Evolutionary conservation across 1,140 invertebrate species (phyloP), one percentile per base, ranked within the genome.

Genomic region (Anadara kagoshimensis): DNA sequence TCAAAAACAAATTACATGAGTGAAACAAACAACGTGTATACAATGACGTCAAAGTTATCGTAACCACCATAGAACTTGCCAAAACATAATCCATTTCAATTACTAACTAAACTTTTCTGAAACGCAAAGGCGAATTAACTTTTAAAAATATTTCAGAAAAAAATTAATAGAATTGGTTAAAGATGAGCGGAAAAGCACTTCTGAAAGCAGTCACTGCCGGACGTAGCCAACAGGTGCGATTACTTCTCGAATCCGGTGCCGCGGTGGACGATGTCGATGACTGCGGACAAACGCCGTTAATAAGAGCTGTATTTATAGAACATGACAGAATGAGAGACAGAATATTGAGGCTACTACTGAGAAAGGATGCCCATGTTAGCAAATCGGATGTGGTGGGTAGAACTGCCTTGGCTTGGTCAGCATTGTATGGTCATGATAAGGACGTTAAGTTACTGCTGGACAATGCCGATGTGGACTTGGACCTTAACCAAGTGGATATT

Each of bases 271-370:
- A 74, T 16, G n/a, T 61, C 8, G 79, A 81, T n/a, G 79, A 81
- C n/a, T 78, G 71, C 49, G 79, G 79, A 68, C 79, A 81, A 64
- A 81, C 79, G 14, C 43, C 79, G 5, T 49, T 81, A 1, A 81
- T 78, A 26, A 62, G 72, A 24, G 61, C 76, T 14, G 59, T 76
- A 26, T 67, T 81, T 51, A 20, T 81, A 4, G 79, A 73, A 20
- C 59, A 78, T 49, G 75, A 75, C 24, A 51, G 54, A 47, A 75
- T 56, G 29, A 67, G 79, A 20, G 69, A 73, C 24, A 76, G 74
- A 62, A 78, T 81, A 24, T 36, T 78, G 26, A 62, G 58, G 61
- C 74, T 74, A 26, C 29, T 81, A 20, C 49, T 81, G 8, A 63
- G 71, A 58, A 53, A 63, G 22, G 77, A 74, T 5, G 77, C 73